Evolutionary conservation across 1,140 invertebrate genomes (phyloP), one percentile per base, ranked within the genome.

Genomic region (Cheumatopsyche charites): DNA sequence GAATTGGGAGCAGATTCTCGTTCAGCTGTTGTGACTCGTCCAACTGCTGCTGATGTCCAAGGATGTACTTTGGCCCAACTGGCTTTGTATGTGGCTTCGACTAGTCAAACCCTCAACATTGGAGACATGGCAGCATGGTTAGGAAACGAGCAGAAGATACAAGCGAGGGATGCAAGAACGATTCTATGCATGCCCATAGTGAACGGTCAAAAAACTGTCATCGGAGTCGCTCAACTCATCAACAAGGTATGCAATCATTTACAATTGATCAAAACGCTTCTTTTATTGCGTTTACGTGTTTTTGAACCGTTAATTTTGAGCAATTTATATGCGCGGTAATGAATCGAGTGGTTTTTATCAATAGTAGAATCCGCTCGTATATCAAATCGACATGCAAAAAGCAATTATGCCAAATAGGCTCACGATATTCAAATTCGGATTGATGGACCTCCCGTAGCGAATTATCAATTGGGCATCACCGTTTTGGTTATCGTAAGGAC

Each of bases 161-260:
- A 67, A 21, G 62, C 66, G 83, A 80, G 75, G 62, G 75, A 9
- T 73, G 90, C 91, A 0, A 86, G 87, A 67, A 92, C 91, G 36
- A 93, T 95, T 77, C 86, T 95, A 0, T 95, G 92, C 77, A 95
- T 96, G 92, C 94, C 94, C 0, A 96, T 97, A 72, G 91, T 93
- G 21, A 96, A 96, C 81, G 93, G 92, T 3, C 90, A 94, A 79
- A 91, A 91, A 75, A 87, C 87, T 47, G 91, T 97, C 1, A 95
- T 97, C 75, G 96, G 96, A 15, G 96, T 98, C 0, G 93, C 94
- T 52, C 96, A 97, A 78, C 85, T 98, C 25, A 94, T 98, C 43
- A 98, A 98, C 80, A 98, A 98, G 88, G 91, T 94, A 78, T 67
- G 49, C 65, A 47, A 3, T 36, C 29, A 36, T n/a, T n/a, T n/a